Base-by-base conservation (phyloP, 2,797 vertebrate genomes). In the Heteromormyrus szaboi region DNA sequence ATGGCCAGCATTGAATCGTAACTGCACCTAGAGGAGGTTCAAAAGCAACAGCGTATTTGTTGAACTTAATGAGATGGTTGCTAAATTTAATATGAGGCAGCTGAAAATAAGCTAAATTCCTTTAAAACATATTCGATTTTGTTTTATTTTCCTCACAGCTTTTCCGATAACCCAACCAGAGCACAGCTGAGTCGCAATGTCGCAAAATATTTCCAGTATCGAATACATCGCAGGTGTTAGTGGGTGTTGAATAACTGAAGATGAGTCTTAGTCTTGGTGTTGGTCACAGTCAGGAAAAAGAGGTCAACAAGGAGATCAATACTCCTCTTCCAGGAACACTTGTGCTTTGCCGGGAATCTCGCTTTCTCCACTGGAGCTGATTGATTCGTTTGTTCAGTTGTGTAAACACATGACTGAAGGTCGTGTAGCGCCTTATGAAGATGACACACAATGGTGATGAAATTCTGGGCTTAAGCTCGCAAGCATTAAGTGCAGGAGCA, bases 381-480 rank as follows among this genome's bases (percentile, higher is more conserved):
- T 89, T 89, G 88, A 89, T 89, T 89, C 72, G 85, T 89, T 86
- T 85, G 59, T 89, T 44, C 48, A 37, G 50, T 79, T 79, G 85
- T 48, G 46, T 89, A 62, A 86, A 86, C 83, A 68, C 17, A 87
- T 51, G 86, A 50, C 59, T 87, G 54, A 86, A 86, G 83, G 81
- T 72, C 84, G 53, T 65, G 37, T 25, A 29, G 79, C 3, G 46
- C 22, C 88, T 48, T 68, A 68, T 37, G 7, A 65, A 85, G 59
- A 37, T 41, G 81, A 29, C 51, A 44, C n/a, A 29, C 44, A 33
- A 88, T 37, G 53, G 7, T 59, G 41, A 86, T 72, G 44, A 44
- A 37, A 68, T 72, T 86, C 59, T 50, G 46, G 46, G 25, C 50
- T 81, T 12, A 50, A 50, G 14, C 50, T 33, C n/a, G 14, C 84